Evolutionary conservation across 2,888 invertebrate genomes (phyloP).

Genomic region (Drosophila subquinaria): DNA sequence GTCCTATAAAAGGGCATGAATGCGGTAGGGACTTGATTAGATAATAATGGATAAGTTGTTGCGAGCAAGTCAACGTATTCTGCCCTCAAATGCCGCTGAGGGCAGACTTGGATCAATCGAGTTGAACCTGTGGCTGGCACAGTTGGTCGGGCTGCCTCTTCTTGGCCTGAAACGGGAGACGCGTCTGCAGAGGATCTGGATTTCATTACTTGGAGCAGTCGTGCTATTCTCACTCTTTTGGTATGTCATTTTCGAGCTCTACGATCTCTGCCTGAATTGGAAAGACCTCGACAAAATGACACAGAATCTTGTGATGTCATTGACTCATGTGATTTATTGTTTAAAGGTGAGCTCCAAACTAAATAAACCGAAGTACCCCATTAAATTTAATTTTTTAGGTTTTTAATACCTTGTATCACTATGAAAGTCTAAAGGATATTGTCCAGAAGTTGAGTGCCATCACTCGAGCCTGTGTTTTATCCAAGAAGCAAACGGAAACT

Average conservation of each 20-base stretch:
- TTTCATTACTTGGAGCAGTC: conserved; percentile 41
- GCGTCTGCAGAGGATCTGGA: conserved; percentile 10
- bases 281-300: conserved; percentile 57
- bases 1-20: conserved; percentile 17
- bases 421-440: conserved; percentile 39
- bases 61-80: conserved; percentile 28
- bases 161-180: conserved; percentile 63
- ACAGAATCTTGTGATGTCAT: conserved; percentile 57
- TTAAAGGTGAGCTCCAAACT: conserved; percentile 46
- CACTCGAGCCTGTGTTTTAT: conserved; percentile 48
- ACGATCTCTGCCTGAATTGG: conserved; percentile 50
- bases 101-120: conserved; percentile 76
- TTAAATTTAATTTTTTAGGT: conserved; percentile 26
- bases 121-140: conserved; percentile 71
- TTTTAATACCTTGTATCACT: conserved; percentile 54
- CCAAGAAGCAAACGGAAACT: conserved; percentile 46
- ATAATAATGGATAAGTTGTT: conserved; percentile 47
- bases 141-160: conserved; percentile 70
- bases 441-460: conserved; percentile 41
- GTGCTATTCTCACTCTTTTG: conserved; percentile 29
- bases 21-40: not conserved
- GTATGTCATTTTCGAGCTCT: conserved; percentile 54
- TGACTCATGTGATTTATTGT: conserved; percentile 54
- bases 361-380: not conserved
- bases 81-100: conserved; percentile 62